A percentile compares a stretch with the other conserved stretches of the same genome.
Conservation (phyloP, 2,888 invertebrate genomes). For the Pristionchus mayeri region DNA sequence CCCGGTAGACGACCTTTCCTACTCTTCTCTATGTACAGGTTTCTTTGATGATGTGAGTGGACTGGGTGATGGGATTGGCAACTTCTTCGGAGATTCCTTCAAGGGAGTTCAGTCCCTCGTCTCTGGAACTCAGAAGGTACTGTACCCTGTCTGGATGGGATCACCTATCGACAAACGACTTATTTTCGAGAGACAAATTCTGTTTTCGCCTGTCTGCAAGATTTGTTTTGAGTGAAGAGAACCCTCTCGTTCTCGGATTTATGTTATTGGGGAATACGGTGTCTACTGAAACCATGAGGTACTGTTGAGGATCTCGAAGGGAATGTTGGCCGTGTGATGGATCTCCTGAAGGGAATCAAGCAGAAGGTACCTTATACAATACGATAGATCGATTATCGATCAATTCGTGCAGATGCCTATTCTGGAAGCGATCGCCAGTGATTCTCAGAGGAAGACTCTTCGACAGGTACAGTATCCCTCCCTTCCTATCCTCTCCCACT, state of each 20-base stretch:
- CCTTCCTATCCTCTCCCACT: not conserved
- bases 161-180: not conserved
- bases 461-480: conserved; percentile 50
- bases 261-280: conserved; percentile 23
- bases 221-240: conserved; percentile 20
- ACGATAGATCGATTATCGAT: conserved; percentile 11
- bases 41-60: conserved; percentile 61
- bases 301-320: conserved; percentile 58
- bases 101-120: conserved; percentile 62
- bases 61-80: conserved; percentile 58
- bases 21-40: conserved; percentile 51
- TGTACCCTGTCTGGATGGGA: too few species aligned
- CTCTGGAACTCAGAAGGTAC: conserved; percentile 57
- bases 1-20: conserved; percentile 44
- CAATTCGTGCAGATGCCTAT: conserved; percentile 50
- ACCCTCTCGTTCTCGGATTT: conserved; percentile 16
- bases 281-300: not conserved
- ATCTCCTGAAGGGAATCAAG: conserved; percentile 63
- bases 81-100: conserved; percentile 65
- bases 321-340: conserved; percentile 65
- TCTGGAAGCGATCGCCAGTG: conserved; percentile 62
- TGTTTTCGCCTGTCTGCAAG: conserved; percentile 29
- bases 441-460: conserved; percentile 66
- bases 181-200: conserved; percentile 20
- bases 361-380: conserved; percentile 54